Evolutionary conservation across 2,888 invertebrate genomes (phyloP).

Genomic region (Linnaemya tessellans): DNA sequence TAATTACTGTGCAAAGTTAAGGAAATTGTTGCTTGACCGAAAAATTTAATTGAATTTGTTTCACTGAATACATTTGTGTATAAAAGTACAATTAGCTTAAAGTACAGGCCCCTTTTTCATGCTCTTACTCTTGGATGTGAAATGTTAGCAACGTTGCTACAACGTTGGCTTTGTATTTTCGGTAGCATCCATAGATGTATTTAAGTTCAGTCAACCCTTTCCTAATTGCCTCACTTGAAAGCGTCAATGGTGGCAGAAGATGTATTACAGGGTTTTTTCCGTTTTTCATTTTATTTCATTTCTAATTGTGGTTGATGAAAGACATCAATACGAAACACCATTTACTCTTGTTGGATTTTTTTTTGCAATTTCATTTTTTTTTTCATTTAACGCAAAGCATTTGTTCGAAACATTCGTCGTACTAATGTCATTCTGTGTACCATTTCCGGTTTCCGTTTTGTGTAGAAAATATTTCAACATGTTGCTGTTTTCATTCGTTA

Average conservation of each 20-base stretch:
- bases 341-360: constrained; percentile 22
- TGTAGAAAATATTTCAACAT: constrained; percentile 51
- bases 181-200: neutral
- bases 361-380: constrained; percentile 1
- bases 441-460: constrained; percentile 71
- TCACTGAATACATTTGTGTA: constrained; percentile 53
- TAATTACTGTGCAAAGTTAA: constrained; percentile 82
- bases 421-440: constrained; percentile 64
- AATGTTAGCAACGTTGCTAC: neutral
- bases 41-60: constrained; percentile 80
- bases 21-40: constrained; percentile 79
- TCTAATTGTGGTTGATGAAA: constrained; percentile 71
- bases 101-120: constrained; percentile 19
- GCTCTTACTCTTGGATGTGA: neutral
- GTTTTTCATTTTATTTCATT: constrained; percentile 58
- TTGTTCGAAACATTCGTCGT: constrained; percentile 40
- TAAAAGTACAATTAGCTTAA: constrained; percentile 15
- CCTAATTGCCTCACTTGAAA: constrained; percentile 52
- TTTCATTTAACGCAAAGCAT: constrained; percentile 24
- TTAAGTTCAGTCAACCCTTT: constrained; percentile 64
- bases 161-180: neutral
- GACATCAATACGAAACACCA: constrained; percentile 64
- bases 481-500: neutral
- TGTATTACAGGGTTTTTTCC: constrained; percentile 35
- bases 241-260: constrained; percentile 1